phyloP scores from a whole-genome alignment of 1,140 invertebrate genomes.

The Contarinia nasturtii region DNA sequence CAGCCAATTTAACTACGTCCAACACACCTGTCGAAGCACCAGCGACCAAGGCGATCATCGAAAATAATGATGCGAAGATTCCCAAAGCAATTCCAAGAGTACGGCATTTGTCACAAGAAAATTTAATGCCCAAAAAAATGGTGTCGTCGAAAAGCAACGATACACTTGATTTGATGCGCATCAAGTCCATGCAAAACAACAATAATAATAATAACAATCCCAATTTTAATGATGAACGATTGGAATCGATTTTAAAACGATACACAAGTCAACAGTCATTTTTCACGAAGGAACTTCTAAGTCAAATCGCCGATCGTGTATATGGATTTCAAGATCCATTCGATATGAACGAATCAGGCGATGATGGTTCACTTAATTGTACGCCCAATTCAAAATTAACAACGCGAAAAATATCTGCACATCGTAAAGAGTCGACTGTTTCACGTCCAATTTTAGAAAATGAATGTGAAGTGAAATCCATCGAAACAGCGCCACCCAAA shows the following conservation, averaged over 20 bases:
- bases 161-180: not conserved
- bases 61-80: not conserved
- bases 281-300: not conserved
- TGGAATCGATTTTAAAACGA: not conserved
- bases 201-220: not conserved
- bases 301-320: not conserved
- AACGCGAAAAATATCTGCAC: not conserved
- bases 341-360: not conserved
- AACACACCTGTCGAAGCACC: not conserved
- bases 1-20: not conserved
- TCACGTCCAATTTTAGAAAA: no score
- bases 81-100: not conserved
- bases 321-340: not conserved
- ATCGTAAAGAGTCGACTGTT: not conserved
- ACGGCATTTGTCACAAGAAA: not conserved
- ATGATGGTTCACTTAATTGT: not conserved
- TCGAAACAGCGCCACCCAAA: not conserved
- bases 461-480: not conserved
- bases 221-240: not conserved
- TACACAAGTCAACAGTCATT: conserved; percentile 1
- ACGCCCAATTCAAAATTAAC: not conserved
- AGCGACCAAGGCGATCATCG: not conserved
- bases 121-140: not conserved
- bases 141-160: not conserved
- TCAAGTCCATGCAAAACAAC: not conserved